Evolutionary conservation across 1,140 invertebrate genomes (phyloP), one percentile per base, ranked within the genome.

Genomic region (Eupristina koningsbergeri): DNA sequence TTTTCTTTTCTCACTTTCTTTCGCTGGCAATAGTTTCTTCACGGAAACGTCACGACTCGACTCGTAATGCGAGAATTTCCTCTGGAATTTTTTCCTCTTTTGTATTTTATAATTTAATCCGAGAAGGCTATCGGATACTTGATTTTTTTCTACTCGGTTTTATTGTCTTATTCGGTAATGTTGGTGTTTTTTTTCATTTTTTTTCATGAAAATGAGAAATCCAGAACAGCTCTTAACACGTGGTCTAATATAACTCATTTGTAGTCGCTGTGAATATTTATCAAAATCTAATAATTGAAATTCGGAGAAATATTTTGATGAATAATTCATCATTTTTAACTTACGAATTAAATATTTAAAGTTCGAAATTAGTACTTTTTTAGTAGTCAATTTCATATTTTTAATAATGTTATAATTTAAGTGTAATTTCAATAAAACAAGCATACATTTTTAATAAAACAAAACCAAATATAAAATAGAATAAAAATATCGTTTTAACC

Each of bases 11-110:
- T 15, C 45, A 8, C 22, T 67, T 41, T 19, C 64, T 9, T 8
- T 26, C 19, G 15, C 39, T 17, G n/a, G n/a, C n/a, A n/a, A n/a
- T n/a, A n/a, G n/a, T n/a, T 5, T 9, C 0, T 36, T 71, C 63
- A 69, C 31, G 29, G 78, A 53, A 80, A 80, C 34, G 45, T 45
- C 19, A 80, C 53, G 64, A 69, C 50, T 80, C 64, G 64, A 50
- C 15, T 50, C 29, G 63, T 53, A 64, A 69, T n/a, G 64, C 78
- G 45, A 47, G 63, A 31, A 36, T 80, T 80, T 69, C 45, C 78
- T 69, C 26, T 53, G 41, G 31, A 13, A 36, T 67, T 47, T 22
- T 61, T 64, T 41, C 45, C 31, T n/a, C 7, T 41, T 53, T n/a
- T 26, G 11, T 41, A 61, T 79, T 69, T 69, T 6, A 39, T 41